Evolutionary conservation across 2,113 vertebrate species (phyloP).

Genomic region (Cariama cristata): DNA sequence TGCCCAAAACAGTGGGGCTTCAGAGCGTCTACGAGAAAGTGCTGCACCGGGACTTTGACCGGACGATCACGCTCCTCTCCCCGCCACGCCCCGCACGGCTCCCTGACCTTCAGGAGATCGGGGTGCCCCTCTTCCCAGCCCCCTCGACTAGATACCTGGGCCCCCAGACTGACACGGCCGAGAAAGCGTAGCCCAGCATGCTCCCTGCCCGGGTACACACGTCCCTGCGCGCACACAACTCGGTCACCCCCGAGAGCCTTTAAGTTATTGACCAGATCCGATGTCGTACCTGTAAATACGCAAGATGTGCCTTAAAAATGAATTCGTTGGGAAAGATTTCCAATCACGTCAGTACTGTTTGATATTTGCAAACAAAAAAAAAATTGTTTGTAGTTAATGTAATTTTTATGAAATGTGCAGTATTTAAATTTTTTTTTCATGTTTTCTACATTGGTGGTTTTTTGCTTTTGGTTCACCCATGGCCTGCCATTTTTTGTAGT

Average conservation of each 20-base stretch:
- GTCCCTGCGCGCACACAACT: slow-evolving; percentile 51
- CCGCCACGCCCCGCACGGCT: slow-evolving; percentile 88
- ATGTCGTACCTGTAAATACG: slow-evolving; percentile 78
- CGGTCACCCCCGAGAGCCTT: slow-evolving; percentile 69
- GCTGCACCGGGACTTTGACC: slow-evolving; percentile 90
- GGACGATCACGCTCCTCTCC: slow-evolving; percentile 86
- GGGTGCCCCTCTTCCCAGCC: slow-evolving; percentile 87
- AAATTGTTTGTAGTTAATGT: slow-evolving; percentile 79
- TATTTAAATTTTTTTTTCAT: slow-evolving; percentile 76
- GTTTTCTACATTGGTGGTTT: slow-evolving; percentile 41
- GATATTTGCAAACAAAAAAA: slow-evolving; percentile 80
- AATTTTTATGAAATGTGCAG: slow-evolving; percentile 88
- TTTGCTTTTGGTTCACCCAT: slow-evolving; percentile 70
- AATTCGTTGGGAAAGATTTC: slow-evolving; percentile 79
- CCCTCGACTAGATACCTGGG: slow-evolving; percentile 83
- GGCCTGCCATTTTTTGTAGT: slow-evolving; percentile 82
- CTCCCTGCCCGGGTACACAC: neutral
- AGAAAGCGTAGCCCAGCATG: slow-evolving; percentile 70
- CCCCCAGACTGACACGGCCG: slow-evolving; percentile 74
- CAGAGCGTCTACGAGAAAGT: slow-evolving; percentile 95
- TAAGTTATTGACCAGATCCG: slow-evolving; percentile 79
- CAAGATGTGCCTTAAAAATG: slow-evolving; percentile 85
- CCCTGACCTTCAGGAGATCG: slow-evolving; percentile 90
- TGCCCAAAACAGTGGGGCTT: slow-evolving; percentile 88
- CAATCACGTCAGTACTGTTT: slow-evolving; percentile 80